Evolutionary conservation across 2,113 vertebrate species (phyloP).

Genomic region (Lamprotornis superbus): DNA sequence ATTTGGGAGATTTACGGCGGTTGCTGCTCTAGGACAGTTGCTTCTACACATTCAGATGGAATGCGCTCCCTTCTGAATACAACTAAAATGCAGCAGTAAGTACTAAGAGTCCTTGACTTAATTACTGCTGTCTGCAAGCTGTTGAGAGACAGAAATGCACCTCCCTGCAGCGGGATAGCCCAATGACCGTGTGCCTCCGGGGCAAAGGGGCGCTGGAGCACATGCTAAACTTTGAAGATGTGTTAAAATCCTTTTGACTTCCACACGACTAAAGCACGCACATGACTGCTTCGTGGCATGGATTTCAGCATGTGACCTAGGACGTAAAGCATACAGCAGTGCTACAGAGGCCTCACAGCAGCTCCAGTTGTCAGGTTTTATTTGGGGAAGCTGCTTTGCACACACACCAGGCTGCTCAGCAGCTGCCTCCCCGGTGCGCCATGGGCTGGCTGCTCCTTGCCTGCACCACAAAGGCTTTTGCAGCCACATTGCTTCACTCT

Average conservation of each 20-base stretch:
- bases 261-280: neutral
- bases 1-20: neutral
- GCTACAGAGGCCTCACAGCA: neutral
- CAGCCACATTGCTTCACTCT: neutral
- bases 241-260: neutral
- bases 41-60: neutral
- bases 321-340: accelerated
- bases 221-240: neutral
- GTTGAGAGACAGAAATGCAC: neutral
- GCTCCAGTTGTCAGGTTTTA: neutral
- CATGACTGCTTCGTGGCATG: neutral
- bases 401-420: neutral
- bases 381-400: neutral
- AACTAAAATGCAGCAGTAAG: neutral
- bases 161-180: neutral
- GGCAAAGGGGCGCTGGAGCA: neutral
- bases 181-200: accelerated
- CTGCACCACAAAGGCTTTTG: neutral
- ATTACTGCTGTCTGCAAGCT: neutral
- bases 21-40: neutral
- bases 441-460: neutral
- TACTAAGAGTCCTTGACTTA: neutral
- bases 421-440: neutral
- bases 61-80: neutral
- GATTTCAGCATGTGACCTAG: neutral